Evolutionary conservation across 2,113 vertebrate species (phyloP).

Genomic region (Xyliphius kryptos): DNA sequence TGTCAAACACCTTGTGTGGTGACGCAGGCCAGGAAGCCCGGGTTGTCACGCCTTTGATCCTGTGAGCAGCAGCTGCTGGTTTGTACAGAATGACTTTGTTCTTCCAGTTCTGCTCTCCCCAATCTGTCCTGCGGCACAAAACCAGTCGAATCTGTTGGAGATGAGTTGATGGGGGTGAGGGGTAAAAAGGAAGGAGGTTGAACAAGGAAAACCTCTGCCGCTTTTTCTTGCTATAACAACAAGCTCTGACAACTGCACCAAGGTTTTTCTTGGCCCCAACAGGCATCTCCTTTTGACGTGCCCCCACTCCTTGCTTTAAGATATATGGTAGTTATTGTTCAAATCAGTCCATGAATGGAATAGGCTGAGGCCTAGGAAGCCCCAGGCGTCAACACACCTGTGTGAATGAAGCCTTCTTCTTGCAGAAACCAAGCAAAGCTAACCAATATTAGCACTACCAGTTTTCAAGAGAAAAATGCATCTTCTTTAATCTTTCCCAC

Average conservation of each 20-base stretch:
- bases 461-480: conserved; percentile 66
- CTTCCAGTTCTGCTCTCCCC: conserved; percentile 86
- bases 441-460: conserved; percentile 74
- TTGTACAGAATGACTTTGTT: conserved; percentile 97
- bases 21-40: conserved; percentile 86
- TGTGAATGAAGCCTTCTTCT: conserved; percentile 90
- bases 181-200: conserved; percentile 49
- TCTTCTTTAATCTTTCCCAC: conserved; percentile 36
- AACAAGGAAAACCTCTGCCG: conserved; percentile 65
- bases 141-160: conserved; percentile 72
- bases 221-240: conserved; percentile 89
- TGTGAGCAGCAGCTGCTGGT: conserved; percentile 92
- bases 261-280: conserved; percentile 91
- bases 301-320: conserved; percentile 69
- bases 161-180: conserved; percentile 39
- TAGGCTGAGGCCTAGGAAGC: conserved; percentile 92
- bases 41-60: conserved; percentile 98
- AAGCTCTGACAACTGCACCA: conserved; percentile 97
- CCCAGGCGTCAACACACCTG: conserved; percentile 99
- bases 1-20: conserved; percentile 97
- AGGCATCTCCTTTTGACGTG: conserved; percentile 89
- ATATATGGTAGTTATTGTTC: conserved; percentile 97
- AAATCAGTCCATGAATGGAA: conserved; percentile 97
- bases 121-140: conserved; percentile 98
- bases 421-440: conserved; percentile 80